Evolutionary conservation across 2,797 vertebrate genomes (phyloP).

Genomic region (Lemur catta): DNA sequence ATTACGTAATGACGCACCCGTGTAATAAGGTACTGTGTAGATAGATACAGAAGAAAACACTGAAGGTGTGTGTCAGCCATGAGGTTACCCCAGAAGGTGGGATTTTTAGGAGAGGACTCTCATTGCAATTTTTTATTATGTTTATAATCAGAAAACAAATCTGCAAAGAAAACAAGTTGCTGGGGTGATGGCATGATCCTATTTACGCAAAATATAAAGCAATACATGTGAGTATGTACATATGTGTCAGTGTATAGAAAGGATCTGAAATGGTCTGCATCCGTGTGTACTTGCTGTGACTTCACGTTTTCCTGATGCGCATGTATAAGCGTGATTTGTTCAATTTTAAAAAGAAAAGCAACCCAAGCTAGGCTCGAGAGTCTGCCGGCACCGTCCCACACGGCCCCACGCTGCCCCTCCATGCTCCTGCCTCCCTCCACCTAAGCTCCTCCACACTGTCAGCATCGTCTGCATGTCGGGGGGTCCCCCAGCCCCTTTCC

Average conservation of each 20-base stretch:
- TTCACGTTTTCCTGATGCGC: neutral
- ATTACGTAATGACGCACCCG: neutral
- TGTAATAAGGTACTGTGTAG: neutral
- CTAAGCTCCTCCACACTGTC: neutral
- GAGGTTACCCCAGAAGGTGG: neutral
- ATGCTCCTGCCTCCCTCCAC: neutral
- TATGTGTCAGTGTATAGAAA: too few relatives aligned
- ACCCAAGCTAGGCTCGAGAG: neutral
- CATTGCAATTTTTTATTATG: neutral
- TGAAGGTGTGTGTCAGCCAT: neutral
- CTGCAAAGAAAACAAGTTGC: neutral
- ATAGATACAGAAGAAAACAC: neutral
- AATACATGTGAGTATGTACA: fast-evolving
- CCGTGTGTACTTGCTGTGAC: neutral
- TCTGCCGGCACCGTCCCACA: fast-evolving
- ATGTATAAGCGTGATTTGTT: neutral
- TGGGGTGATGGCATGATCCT: neutral
- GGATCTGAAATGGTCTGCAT: neutral
- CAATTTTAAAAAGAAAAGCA: neutral
- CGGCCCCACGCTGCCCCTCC: neutral
- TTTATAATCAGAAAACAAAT: neutral
- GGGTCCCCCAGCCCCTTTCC: neutral
- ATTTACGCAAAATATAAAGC: neutral
- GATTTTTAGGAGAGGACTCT: neutral
- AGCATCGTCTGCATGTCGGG: too few relatives aligned